phyloP scores from a whole-genome alignment of 2,797 vertebrate species.

The Lycodopsis pacificus region DNA sequence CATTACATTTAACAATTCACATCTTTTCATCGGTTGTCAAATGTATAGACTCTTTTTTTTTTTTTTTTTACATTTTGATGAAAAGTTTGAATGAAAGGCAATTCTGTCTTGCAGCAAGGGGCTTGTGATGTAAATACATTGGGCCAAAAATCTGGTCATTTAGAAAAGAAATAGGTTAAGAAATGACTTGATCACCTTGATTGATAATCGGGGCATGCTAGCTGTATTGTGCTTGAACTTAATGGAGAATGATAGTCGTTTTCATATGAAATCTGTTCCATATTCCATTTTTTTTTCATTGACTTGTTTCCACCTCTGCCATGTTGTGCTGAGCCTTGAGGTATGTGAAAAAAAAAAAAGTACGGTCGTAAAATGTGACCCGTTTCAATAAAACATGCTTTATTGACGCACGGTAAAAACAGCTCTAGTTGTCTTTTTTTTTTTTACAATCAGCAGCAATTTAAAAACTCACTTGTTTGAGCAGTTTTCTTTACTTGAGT shows the following conservation, averaged over 20 bases:
- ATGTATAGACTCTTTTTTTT: constrained; percentile 65
- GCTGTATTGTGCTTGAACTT: constrained; percentile 40
- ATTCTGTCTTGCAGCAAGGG: constrained; percentile 41
- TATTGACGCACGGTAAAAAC: constrained; percentile 68
- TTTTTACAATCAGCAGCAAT: constrained; percentile 51
- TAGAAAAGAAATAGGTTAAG: constrained; percentile 47
- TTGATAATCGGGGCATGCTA: constrained; percentile 43
- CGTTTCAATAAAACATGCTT: constrained; percentile 80
- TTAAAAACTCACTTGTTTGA: constrained; percentile 42
- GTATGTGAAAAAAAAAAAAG: constrained; percentile 30
- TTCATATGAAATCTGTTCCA: constrained; percentile 65
- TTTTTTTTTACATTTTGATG: constrained; percentile 64
- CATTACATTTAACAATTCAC: constrained; percentile 36
- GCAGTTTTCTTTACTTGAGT: constrained; percentile 42
- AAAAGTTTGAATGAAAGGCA: constrained; percentile 47
- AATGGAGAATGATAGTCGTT: constrained; percentile 50
- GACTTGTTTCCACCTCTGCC: constrained; percentile 49
- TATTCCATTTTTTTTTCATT: constrained; percentile 75
- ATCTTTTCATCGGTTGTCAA: constrained; percentile 52
- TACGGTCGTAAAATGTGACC: constrained; percentile 55
- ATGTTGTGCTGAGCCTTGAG: constrained; percentile 52
- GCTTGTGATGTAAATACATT: constrained; percentile 74
- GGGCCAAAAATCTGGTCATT: constrained; percentile 77
- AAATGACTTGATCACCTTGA: constrained; percentile 50
- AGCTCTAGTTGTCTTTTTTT: constrained; percentile 27